Percentiles rank a stretch among this genome's conserved stretches.
Conservation (phyloP, 2,888 invertebrate genomes). For the Caenorhabditis sp. region DNA sequence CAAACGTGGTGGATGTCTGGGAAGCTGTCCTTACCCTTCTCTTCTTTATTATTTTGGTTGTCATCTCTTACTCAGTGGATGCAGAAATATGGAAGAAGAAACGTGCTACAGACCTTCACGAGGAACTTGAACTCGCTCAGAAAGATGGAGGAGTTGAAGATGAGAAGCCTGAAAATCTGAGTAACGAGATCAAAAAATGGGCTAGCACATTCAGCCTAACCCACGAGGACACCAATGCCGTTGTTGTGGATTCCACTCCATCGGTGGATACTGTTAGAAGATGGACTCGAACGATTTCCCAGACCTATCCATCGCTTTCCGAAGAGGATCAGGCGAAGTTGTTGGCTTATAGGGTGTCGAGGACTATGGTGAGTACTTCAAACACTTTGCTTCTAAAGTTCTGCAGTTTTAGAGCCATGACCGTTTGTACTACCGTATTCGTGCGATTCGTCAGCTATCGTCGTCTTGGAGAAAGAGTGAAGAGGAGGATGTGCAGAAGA, state of each 20-base stretch:
- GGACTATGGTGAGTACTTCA: constrained; percentile 83
- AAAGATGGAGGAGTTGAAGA: constrained; percentile 43
- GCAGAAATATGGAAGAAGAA: constrained; percentile 80
- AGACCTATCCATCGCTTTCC: constrained; percentile 72
- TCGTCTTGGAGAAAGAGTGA: constrained; percentile 72
- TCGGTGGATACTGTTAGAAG: constrained; percentile 58
- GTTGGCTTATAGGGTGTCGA: constrained; percentile 86
- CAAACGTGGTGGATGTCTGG: constrained; percentile 84
- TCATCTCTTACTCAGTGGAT: constrained; percentile 86
- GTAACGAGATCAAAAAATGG: constrained; percentile 65
- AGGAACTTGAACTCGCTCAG: constrained; percentile 63
- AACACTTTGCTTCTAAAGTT: not conserved
- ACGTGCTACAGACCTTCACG: constrained; percentile 43
- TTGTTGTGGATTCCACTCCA: constrained; percentile 64
- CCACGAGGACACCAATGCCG: constrained; percentile 29
- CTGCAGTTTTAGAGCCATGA: constrained; percentile 84
- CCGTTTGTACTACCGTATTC: constrained; percentile 86
- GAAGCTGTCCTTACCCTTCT: constrained; percentile 86
- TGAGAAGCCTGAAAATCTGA: constrained; percentile 54
- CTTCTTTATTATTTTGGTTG: constrained; percentile 86
- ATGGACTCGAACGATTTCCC: constrained; percentile 70
- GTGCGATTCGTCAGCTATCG: constrained; percentile 82
- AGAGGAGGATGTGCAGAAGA: constrained; percentile 68
- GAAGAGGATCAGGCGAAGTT: constrained; percentile 83
- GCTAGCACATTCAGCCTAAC: constrained; percentile 59